phyloP scores from a whole-genome alignment of 2,888 invertebrate species.

The Octodonta nipae region DNA sequence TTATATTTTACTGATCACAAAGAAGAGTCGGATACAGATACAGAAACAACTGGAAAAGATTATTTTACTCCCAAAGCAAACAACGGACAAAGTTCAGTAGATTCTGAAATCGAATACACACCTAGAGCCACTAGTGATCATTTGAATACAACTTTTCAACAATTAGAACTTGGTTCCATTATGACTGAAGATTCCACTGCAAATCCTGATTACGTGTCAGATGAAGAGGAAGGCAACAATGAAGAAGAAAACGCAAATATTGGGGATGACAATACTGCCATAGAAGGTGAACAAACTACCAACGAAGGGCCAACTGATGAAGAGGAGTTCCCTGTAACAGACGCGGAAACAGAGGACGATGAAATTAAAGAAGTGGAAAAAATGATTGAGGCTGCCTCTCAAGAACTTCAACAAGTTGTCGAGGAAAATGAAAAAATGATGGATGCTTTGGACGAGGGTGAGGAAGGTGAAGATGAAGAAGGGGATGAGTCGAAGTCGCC shows the following conservation, averaged over 20 bases:
- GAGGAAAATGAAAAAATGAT: conserved; percentile 25
- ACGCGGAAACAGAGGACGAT: conserved; percentile 14
- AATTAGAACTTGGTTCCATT: too few species aligned
- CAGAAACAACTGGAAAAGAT: too few species aligned
- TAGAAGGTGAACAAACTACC: background rate
- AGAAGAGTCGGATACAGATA: too few species aligned
- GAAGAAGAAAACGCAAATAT: background rate
- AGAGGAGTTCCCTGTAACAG: conserved; percentile 8
- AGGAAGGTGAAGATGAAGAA: conserved; percentile 9
- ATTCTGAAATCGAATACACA: conserved; percentile 6
- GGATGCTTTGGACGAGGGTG: conserved; percentile 13
- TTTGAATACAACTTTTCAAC: too few species aligned
- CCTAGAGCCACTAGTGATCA: background rate
- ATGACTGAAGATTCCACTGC: too few species aligned
- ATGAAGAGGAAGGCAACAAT: background rate
- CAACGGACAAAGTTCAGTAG: too few species aligned
- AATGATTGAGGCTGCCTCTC: conserved; percentile 25
- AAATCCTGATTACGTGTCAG: too few species aligned
- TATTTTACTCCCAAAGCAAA: too few species aligned
- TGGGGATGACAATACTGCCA: background rate
- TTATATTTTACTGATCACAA: too few species aligned
- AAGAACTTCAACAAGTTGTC: conserved; percentile 25
- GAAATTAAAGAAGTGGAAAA: conserved; percentile 28
- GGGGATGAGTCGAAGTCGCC: background rate
- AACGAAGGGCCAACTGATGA: conserved; percentile 6